Conservation (phyloP, 1,140 invertebrate species). For the Aphelinus certus region DNA sequence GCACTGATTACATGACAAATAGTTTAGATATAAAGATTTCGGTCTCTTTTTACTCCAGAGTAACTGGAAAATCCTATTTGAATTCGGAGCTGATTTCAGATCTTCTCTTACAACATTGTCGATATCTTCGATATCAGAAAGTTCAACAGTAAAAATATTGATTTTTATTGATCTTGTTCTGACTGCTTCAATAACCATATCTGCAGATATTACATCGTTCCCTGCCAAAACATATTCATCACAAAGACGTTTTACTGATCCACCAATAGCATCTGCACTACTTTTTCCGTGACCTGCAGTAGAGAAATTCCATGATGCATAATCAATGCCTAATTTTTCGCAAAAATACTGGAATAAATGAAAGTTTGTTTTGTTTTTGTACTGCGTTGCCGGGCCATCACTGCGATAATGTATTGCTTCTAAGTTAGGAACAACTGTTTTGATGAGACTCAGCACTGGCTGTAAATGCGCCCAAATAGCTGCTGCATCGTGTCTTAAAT, state of each 20-base stretch:
- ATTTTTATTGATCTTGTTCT: constrained; percentile 30
- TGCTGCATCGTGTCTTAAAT: constrained; percentile 52
- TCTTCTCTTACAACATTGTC: constrained; percentile 29
- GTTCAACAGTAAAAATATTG: constrained; percentile 35
- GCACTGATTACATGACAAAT: too few relatives aligned
- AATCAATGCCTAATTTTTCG: too few relatives aligned
- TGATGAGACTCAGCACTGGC: constrained; percentile 32
- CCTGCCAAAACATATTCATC: constrained; percentile 21
- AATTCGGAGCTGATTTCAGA: constrained; percentile 37
- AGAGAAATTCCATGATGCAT: too few relatives aligned
- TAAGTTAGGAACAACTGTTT: neutral
- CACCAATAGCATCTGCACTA: too few relatives aligned
- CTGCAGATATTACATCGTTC: constrained; percentile 30
- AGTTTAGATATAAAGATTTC: too few relatives aligned
- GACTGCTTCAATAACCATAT: constrained; percentile 31
- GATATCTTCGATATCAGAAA: constrained; percentile 26
- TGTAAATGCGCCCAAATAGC: constrained; percentile 56
- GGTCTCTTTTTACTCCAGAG: too few relatives aligned
- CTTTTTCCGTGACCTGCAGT: too few relatives aligned
- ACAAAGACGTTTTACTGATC: too few relatives aligned
- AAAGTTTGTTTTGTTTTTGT: too few relatives aligned
- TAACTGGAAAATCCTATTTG: constrained; percentile 36
- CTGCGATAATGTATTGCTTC: neutral
- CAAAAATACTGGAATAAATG: too few relatives aligned
- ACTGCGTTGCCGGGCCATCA: neutral